Conservation (phyloP, 2,888 invertebrate genomes). For the Xiphydria camelus region DNA sequence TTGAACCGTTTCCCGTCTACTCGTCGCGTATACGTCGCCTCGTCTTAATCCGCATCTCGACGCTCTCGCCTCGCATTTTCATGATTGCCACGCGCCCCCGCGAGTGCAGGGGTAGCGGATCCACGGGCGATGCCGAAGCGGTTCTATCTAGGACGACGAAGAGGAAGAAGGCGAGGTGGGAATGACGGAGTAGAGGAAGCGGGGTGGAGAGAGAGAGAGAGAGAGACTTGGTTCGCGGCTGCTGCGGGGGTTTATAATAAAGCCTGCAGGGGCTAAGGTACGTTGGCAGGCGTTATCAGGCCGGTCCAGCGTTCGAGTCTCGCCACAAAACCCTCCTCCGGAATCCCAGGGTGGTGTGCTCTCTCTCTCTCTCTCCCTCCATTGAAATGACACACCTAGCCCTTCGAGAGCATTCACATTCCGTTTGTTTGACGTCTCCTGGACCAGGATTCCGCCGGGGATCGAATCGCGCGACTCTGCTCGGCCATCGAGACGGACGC, state of each 20-base stretch:
- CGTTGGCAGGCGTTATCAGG: constrained; percentile 53
- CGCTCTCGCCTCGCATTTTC: too few relatives aligned
- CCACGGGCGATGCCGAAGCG: too few relatives aligned
- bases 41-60: too few relatives aligned
- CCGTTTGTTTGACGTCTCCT: neutral
- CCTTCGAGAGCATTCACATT: neutral
- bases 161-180: too few relatives aligned
- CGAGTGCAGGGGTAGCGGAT: too few relatives aligned
- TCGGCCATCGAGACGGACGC: too few relatives aligned
- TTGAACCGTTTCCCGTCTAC: too few relatives aligned
- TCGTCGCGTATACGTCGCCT: too few relatives aligned
- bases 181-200: constrained; percentile 24
- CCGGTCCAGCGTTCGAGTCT: constrained; percentile 52
- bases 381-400: neutral
- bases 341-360: neutral
- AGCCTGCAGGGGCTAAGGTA: constrained; percentile 56
- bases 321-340: constrained; percentile 44
- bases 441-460: neutral
- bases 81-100: too few relatives aligned
- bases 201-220: constrained; percentile 5
- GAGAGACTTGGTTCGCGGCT: constrained; percentile 4
- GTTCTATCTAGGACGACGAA: too few relatives aligned
- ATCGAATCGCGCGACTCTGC: too few relatives aligned
- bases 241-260: constrained; percentile 52
- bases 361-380: neutral